A percentile compares a stretch with the other conserved stretches of the same genome.
Conservation (phyloP, 1,140 invertebrate genomes). For the Littorina saxatilis region DNA sequence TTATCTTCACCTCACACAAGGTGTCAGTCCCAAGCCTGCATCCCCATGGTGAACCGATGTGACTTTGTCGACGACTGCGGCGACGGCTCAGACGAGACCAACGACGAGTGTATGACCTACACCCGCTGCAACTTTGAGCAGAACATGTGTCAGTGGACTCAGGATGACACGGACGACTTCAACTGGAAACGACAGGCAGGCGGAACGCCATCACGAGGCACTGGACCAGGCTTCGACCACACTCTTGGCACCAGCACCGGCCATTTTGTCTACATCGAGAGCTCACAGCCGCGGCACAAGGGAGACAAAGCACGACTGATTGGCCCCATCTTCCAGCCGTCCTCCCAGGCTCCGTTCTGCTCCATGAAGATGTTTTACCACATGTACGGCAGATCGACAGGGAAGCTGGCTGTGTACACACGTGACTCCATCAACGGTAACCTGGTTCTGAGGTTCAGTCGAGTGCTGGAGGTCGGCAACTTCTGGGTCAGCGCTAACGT, state of each 20-base stretch:
- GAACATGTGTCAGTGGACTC: constrained; percentile 66
- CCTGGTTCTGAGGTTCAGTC: constrained; percentile 40
- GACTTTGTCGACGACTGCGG: constrained; percentile 75
- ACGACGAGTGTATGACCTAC: not conserved
- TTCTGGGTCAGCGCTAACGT: constrained; percentile 58
- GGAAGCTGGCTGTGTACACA: constrained; percentile 65
- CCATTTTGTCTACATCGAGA: constrained; percentile 88
- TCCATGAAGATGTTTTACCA: constrained; percentile 82
- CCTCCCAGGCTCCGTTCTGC: constrained; percentile 44
- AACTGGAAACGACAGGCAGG: constrained; percentile 64
- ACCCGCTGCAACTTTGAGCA: constrained; percentile 57
- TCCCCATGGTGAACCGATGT: constrained; percentile 55
- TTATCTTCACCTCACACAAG: too few species aligned
- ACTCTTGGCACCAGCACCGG: constrained; percentile 77
- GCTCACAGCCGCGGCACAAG: constrained; percentile 79
- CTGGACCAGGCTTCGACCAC: constrained; percentile 69
- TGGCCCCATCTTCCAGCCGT: constrained; percentile 51
- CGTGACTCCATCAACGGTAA: constrained; percentile 48
- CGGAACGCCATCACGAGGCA: constrained; percentile 55
- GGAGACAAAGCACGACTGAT: constrained; percentile 85
- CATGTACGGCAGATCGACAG: constrained; percentile 81
- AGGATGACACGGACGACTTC: constrained; percentile 66
- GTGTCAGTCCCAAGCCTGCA: constrained; percentile 24
- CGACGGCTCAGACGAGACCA: constrained; percentile 70
- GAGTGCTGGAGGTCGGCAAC: constrained; percentile 49